phyloP scores from a whole-genome alignment of 2,888 invertebrate species.

The Hesperia comma region DNA sequence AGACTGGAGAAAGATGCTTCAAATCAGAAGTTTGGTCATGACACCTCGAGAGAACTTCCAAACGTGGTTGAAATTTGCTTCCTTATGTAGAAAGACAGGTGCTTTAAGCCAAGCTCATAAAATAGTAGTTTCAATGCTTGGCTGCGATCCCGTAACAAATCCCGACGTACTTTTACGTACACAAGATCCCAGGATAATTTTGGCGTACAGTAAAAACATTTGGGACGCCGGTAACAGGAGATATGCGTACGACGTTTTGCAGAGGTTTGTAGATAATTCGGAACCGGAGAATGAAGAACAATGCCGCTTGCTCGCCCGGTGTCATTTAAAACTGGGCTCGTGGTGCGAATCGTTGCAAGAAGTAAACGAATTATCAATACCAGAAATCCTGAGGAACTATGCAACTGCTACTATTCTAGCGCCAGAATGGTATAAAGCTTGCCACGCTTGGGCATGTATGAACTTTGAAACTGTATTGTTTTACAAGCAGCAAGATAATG shows the following conservation, averaged over 20 bases:
- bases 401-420: constrained; percentile 92
- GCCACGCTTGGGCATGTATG: constrained; percentile 99
- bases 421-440: constrained; percentile 97
- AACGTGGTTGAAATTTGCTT: constrained; percentile 98
- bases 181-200: constrained; percentile 93
- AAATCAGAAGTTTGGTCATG: constrained; percentile 96
- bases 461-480: constrained; percentile 96
- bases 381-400: constrained; percentile 89
- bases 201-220: constrained; percentile 97
- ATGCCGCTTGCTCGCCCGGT: constrained; percentile 87
- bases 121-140: constrained; percentile 93
- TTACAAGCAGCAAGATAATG: constrained; percentile 82
- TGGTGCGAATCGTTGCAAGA: constrained; percentile 97
- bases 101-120: constrained; percentile 95
- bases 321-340: constrained; percentile 96
- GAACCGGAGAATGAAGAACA: constrained; percentile 81
- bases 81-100: constrained; percentile 97
- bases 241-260: constrained; percentile 90
- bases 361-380: constrained; percentile 90
- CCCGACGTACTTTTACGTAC: constrained; percentile 88
- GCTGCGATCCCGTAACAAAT: constrained; percentile 90
- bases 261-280: constrained; percentile 87
- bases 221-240: constrained; percentile 93
- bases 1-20: constrained; percentile 98
- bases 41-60: constrained; percentile 96